A percentile compares a stretch with the other conserved stretches of the same genome.
Conservation (phyloP, 2,888 invertebrate genomes). For the Lepidonotus clava region DNA sequence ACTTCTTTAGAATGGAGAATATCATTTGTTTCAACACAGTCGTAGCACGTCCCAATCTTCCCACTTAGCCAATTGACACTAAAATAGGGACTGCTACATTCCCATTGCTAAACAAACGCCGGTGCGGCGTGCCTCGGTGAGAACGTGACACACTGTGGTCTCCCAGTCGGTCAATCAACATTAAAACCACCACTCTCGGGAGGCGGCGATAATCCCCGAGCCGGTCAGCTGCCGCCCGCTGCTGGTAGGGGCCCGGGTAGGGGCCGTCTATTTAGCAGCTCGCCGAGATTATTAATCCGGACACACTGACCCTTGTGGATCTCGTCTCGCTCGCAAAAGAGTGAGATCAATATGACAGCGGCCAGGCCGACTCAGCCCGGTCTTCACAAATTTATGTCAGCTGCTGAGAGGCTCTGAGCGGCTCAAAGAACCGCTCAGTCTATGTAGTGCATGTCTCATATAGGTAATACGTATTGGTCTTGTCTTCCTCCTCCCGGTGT, state of each 20-base stretch:
- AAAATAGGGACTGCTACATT: too few relatives aligned
- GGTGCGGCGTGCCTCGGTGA: not conserved
- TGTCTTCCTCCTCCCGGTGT: too few relatives aligned
- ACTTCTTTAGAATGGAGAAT: too few relatives aligned
- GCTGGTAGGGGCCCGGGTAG: not conserved
- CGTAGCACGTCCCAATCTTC: too few relatives aligned
- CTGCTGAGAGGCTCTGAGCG: constrained; percentile 14
- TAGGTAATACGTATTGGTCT: too few relatives aligned
- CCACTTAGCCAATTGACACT: too few relatives aligned
- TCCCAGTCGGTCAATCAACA: constrained; percentile 26
- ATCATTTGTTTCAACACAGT: too few relatives aligned
- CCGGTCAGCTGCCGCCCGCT: not conserved
- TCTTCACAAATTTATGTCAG: constrained; percentile 24
- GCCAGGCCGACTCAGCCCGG: not conserved
- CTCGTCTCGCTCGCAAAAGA: not conserved
- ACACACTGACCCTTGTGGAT: not conserved
- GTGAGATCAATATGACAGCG: constrained; percentile 11
- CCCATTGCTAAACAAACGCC: too few relatives aligned
- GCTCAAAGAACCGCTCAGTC: not conserved
- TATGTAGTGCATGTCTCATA: too few relatives aligned
- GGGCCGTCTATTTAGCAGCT: constrained; percentile 6
- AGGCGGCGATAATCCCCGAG: not conserved
- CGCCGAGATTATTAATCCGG: not conserved
- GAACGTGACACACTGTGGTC: not conserved
- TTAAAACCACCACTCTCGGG: not conserved